Evolutionary conservation across 2,888 invertebrate species (phyloP).

Genomic region (Calameuta pallipes): DNA sequence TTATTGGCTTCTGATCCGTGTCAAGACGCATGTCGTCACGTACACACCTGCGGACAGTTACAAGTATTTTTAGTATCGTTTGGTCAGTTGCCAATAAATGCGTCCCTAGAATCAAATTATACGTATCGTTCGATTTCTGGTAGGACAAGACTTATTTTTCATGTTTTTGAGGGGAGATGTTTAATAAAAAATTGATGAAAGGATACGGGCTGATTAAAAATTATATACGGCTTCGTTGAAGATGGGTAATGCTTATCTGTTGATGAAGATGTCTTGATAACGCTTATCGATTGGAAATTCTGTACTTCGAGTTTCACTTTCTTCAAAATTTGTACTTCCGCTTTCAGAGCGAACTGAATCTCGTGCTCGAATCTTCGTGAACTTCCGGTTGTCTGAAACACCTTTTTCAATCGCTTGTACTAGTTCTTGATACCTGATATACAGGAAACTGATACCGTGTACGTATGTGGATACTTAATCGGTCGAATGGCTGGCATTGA

Average conservation of each 20-base stretch:
- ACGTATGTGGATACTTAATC: not conserved
- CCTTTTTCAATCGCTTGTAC: not conserved
- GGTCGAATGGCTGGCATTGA: not conserved
- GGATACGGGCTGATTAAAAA: too few species aligned
- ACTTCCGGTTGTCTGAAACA: not conserved
- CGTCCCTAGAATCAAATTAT: not conserved
- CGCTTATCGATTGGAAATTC: too few species aligned
- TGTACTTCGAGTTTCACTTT: not conserved
- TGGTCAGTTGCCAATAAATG: not conserved
- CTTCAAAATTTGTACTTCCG: not conserved
- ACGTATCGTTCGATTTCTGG: not conserved
- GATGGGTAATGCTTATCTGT: too few species aligned
- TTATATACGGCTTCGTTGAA: too few species aligned
- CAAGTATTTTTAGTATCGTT: not conserved
- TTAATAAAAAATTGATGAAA: not conserved
- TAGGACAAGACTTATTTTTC: not conserved
- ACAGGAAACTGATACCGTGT: conserved; percentile 4
- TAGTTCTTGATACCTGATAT: conserved; percentile 5
- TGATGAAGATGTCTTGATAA: too few species aligned
- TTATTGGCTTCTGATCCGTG: not conserved
- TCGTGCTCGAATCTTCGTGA: not conserved
- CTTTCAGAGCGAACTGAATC: too few species aligned
- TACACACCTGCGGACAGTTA: not conserved
- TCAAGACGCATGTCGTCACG: not conserved
- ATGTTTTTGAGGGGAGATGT: not conserved